Base-by-base conservation (phyloP, 1,140 invertebrate genomes). In the Zaprionus lachaisei region DNA sequence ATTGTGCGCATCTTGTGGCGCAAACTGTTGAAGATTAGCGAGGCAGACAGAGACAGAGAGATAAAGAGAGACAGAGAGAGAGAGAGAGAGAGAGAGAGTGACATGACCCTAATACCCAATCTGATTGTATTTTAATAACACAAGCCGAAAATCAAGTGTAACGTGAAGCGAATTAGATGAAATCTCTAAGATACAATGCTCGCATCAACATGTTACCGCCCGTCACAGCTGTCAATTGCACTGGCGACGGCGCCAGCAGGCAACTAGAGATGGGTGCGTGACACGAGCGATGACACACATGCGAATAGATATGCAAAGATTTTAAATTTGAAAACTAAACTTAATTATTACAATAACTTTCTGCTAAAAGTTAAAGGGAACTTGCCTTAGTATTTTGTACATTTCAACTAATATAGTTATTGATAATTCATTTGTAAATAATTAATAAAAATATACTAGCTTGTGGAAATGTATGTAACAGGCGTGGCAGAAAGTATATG, bases 191-290 rank as follows among this genome's bases (percentile, higher is more conserved):
- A 64, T 66, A 72, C 67, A 75, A 75, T 60, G 55, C 67, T 63
- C 54, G 61, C 38, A 76, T 76, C 73, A 76, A 76, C 73, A 72
- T 72, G 73, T 72, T 71, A 76, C 73, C 60, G 72, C 67, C 68
- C 68, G 73, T 76, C 73, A 76, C 73, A 76, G 73, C 73, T 76
- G 73, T 76, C 73, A 76, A 76, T 71, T 76, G 73, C 73, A 76
- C 61, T 51, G 55, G 67, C 67, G 41, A 55, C 61, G 51, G 6
- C 24, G 26, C 26, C 60, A 64, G 55, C 28, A 37, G 12, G 9
- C 6, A 31, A 31, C 12, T 58, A 20, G 65, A 57, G 54, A 56
- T 44, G 64, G 12, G n/a, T 34, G 22, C 54, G 37, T 57, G 11
- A 9, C 41, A 47, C 24, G 38, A 15, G 38, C 12, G 7, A n/a